These are phyloP conservation scores for Oscheius myriophilus DNA, from an alignment of 2,888 invertebrate genomes.

Conservation along the genomic window DNA sequence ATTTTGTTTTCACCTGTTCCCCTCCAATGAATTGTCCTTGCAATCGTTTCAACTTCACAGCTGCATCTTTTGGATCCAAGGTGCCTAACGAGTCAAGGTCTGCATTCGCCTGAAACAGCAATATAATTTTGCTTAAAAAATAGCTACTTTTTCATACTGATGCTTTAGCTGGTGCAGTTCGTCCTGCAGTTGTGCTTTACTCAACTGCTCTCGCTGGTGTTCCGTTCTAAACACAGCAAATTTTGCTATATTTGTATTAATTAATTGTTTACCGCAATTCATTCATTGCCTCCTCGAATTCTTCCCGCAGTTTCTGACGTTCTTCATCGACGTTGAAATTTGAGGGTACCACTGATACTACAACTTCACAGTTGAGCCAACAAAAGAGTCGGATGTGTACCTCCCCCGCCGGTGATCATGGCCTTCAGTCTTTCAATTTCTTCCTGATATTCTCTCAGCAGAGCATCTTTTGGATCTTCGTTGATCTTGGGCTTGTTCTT, in stretches of 20 bases:
- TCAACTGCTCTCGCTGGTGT: constrained; percentile 73
- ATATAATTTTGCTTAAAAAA: no score
- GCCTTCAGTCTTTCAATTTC: constrained; percentile 82
- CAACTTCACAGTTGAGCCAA: no score
- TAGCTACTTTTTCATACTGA: constrained; percentile 75
- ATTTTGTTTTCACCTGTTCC: no score
- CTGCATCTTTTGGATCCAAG: constrained; percentile 62
- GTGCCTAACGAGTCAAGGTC: constrained; percentile 40
- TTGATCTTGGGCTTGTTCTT: constrained; percentile 99
- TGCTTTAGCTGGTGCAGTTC: constrained; percentile 76
- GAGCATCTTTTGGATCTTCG: constrained; percentile 91
- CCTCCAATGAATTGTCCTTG: constrained; percentile 84
- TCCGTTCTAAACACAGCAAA: constrained; percentile 66
- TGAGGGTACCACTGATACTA: not conserved
- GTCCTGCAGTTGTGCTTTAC: constrained; percentile 75
- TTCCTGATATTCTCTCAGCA: constrained; percentile 84
- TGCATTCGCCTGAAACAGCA: constrained; percentile 40
- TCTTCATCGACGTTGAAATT: constrained; percentile 70
- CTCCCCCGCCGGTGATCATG: constrained; percentile 71
- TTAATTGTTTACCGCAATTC: constrained; percentile 71
- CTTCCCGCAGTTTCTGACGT: constrained; percentile 74
- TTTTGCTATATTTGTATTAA: not conserved
- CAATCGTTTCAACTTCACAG: constrained; percentile 75
- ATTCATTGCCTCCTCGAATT: constrained; percentile 77
- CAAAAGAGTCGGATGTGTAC: not conserved